phyloP scores from a whole-genome alignment of 2,888 invertebrate genomes.

The Drosophila conformis region DNA sequence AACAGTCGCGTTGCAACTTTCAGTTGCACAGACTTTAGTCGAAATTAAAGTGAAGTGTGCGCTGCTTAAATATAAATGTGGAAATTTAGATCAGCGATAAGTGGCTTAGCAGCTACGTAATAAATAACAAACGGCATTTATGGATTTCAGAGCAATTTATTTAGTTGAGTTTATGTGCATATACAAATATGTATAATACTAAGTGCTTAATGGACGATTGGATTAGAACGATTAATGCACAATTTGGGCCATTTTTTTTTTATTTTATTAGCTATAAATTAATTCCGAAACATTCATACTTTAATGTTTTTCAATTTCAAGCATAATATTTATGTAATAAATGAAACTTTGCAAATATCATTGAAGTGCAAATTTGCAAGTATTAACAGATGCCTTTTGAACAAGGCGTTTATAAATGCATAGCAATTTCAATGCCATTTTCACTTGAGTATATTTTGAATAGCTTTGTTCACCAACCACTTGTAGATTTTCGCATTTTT shows the following conservation, averaged over 20 bases:
- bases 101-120: conserved; percentile 17
- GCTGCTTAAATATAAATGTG: background rate
- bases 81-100: background rate
- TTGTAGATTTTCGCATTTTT: conserved; percentile 74
- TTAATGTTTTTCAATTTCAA: background rate
- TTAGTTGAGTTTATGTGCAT: background rate
- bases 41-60: conserved; percentile 18
- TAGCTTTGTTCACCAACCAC: conserved; percentile 55
- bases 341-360: background rate
- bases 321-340: background rate
- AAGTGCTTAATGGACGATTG: background rate
- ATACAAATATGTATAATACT: background rate
- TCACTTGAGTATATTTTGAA: conserved; percentile 31
- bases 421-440: conserved; percentile 56
- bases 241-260: background rate
- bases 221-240: background rate
- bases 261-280: background rate
- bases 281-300: background rate
- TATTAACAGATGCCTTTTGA: conserved; percentile 1
- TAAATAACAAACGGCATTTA: conserved; percentile 6
- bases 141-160: conserved; percentile 16
- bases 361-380: background rate
- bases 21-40: conserved; percentile 23
- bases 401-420: conserved; percentile 28
- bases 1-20: conserved; percentile 13